Evolutionary conservation across 2,888 invertebrate genomes (phyloP).

Genomic region (Hyposoter didymator): DNA sequence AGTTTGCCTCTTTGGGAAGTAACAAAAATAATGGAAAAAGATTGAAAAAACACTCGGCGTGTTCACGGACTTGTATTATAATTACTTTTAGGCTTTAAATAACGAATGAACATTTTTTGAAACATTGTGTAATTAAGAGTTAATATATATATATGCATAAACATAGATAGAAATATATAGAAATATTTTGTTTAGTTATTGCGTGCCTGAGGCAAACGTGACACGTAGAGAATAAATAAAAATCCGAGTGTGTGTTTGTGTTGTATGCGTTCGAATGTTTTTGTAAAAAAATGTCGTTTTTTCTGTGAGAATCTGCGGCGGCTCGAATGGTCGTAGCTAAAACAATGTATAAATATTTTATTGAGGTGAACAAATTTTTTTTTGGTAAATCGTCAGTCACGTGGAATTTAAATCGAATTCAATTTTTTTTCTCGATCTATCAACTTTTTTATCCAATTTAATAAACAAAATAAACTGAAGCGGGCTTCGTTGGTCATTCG

Average conservation of each 20-base stretch:
- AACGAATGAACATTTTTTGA: constrained; percentile 62
- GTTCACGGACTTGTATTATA: constrained; percentile 78
- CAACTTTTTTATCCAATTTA: constrained; percentile 55
- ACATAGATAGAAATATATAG: constrained; percentile 42
- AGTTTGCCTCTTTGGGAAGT: background rate
- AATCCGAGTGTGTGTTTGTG: constrained; percentile 10
- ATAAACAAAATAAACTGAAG: constrained; percentile 72
- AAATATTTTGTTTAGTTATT: constrained; percentile 68
- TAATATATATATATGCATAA: constrained; percentile 66
- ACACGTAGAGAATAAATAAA: constrained; percentile 25
- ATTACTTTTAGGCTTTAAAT: constrained; percentile 77
- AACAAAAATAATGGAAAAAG: background rate
- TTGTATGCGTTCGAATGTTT: constrained; percentile 8
- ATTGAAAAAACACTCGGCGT: constrained; percentile 49
- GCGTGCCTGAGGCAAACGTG: constrained; percentile 59
- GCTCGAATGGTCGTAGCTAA: constrained; percentile 32
- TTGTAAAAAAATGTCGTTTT: background rate
- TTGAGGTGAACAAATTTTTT: background rate
- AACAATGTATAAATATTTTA: constrained; percentile 44
- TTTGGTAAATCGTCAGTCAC: background rate
- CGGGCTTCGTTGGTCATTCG: constrained; percentile 78
- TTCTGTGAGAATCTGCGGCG: constrained; percentile 5
- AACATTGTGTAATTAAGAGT: constrained; percentile 68
- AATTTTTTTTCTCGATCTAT: constrained; percentile 11
- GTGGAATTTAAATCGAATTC: constrained; percentile 3